Evolutionary conservation across 2,113 vertebrate species (phyloP), one percentile per base, ranked within the genome.

Genomic region (Lagenorhynchus albirostris): DNA sequence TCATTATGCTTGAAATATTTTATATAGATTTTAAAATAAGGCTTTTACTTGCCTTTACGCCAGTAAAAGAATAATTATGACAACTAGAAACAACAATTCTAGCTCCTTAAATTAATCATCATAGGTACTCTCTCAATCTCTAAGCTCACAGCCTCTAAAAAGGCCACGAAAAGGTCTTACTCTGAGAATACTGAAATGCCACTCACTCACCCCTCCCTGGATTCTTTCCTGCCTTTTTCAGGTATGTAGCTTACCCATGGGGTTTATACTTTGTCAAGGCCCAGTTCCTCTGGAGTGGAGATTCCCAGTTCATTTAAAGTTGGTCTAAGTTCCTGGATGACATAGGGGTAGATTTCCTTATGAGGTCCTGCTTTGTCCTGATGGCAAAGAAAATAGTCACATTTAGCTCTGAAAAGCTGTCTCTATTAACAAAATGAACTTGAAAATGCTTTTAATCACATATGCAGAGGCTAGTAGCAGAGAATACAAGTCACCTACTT

Each of bases 231-330:
- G 60, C 44, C 21, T 76, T 73, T 47, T 58, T 92, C 23, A 81
- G 70, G 12, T 50, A 15, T 17, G 36, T 18, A 50, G 21, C 98
- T 98, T 98, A 99, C 99, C 53, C 53, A 53, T 53, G 53, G 53
- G 53, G 53, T 53, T 53, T 53, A 53, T 5, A 53, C 15, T 53
- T 53, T 53, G 53, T 53, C 53, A 53, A 53, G 53, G 53, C 53
- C 53, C 53, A 17, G 53, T 18, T 53, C 53, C 53, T 53, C 53
- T 53, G 53, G 53, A 53, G 53, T 53, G 53, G 53, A 53, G 53
- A 53, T 53, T 53, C 17, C 6, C 53, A 53, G 15, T 53, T 53
- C 53, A 6, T 53, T 53, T 53, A 53, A 53, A 53, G 53, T 53
- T 17, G 53, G 53, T 53, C 53, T 53, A 53, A 53, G 53, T 18